Conservation (phyloP, 2,888 invertebrate species). For the Brachynemurus nebulosus region DNA sequence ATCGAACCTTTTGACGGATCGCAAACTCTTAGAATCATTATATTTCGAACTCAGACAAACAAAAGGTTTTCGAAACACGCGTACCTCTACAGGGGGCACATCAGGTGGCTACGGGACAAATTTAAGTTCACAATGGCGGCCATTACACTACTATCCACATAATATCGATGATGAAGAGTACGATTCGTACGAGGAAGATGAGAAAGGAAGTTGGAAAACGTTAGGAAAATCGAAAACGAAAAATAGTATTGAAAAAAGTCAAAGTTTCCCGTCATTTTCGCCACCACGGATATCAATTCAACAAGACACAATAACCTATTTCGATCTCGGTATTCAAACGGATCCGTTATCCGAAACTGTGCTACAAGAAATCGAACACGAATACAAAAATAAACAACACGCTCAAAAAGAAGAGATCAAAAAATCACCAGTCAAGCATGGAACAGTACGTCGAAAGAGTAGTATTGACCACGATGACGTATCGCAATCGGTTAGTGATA, state of each 20-base stretch:
- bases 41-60: constrained; percentile 59
- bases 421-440: constrained; percentile 26
- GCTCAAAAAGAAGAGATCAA: constrained; percentile 31
- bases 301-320: constrained; percentile 37
- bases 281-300: constrained; percentile 57
- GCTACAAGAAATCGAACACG: constrained; percentile 34
- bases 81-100: constrained; percentile 24
- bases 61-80: constrained; percentile 37
- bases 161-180: constrained; percentile 20
- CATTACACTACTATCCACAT: constrained; percentile 19
- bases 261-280: constrained; percentile 24
- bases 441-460: constrained; percentile 46
- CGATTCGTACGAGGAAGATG: constrained; percentile 25
- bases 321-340: constrained; percentile 47
- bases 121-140: constrained; percentile 8
- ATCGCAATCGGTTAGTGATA: constrained; percentile 76
- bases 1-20: constrained; percentile 56
- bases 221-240: constrained; percentile 13
- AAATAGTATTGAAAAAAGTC: constrained; percentile 5
- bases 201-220: constrained; percentile 20
- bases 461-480: constrained; percentile 75
- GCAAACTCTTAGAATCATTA: constrained; percentile 55
- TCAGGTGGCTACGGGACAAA: constrained; percentile 17
- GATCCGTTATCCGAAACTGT: constrained; percentile 41
- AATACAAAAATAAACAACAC: constrained; percentile 26